Evolutionary conservation across 2,888 invertebrate species (phyloP).

Genomic region (Tenthredo mesomela): DNA sequence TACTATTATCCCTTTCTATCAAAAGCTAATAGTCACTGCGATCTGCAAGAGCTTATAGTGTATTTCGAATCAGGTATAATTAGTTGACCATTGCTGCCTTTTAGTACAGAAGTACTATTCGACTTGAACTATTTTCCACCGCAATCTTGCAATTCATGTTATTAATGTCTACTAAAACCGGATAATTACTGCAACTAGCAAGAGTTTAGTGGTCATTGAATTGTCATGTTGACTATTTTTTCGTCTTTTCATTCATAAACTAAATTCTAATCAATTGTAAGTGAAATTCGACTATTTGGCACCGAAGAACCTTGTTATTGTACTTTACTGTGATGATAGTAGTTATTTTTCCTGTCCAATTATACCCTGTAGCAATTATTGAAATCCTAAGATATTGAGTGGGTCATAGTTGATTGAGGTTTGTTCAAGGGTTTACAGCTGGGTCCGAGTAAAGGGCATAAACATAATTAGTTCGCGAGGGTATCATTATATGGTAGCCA

Average conservation of each 20-base stretch:
- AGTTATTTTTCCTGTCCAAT: background rate
- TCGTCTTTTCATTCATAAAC: no score
- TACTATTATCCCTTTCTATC: background rate
- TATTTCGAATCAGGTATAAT: background rate
- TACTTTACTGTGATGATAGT: background rate
- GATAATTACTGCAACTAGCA: background rate
- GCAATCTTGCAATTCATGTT: no score
- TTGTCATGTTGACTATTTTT: background rate
- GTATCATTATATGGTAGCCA: conserved; percentile 78
- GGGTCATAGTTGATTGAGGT: background rate
- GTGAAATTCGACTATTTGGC: background rate
- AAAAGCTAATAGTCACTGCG: background rate
- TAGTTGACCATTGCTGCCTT: background rate
- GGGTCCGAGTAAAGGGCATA: conserved; percentile 59
- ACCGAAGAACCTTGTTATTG: background rate
- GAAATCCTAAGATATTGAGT: conserved; percentile 6
- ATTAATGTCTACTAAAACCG: no score
- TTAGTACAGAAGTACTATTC: background rate
- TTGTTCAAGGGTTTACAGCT: conserved; percentile 18
- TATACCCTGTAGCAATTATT: background rate
- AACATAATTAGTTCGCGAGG: conserved; percentile 77
- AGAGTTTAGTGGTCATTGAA: background rate
- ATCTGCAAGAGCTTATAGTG: background rate
- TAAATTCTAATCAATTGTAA: no score
- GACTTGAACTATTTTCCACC: no score